A percentile compares a stretch with the other conserved stretches of the same genome.
Evolutionary conservation across 2,797 vertebrate genomes (phyloP).

Genomic region (Sparus aurata): DNA sequence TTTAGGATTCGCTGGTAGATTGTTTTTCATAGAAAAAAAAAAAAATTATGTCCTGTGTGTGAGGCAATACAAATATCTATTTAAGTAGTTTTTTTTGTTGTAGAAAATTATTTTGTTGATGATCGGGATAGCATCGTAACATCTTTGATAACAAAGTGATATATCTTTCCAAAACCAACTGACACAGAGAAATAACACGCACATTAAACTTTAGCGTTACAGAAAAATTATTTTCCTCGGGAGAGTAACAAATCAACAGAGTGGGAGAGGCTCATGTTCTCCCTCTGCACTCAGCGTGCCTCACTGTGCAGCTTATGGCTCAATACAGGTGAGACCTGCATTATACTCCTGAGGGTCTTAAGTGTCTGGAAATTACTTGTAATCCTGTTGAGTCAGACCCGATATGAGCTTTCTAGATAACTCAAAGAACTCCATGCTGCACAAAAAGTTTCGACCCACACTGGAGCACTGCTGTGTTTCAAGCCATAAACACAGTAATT

Average conservation of each 20-base stretch:
- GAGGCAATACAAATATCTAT: too few relatives aligned
- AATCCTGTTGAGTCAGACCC: slow-evolving; percentile 31
- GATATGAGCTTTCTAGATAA: slow-evolving; percentile 21
- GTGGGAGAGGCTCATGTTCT: slow-evolving; percentile 10
- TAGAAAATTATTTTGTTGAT: too few relatives aligned
- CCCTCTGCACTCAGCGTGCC: neutral
- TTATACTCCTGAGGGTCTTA: slow-evolving; percentile 9
- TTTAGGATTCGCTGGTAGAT: too few relatives aligned
- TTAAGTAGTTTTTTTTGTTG: too few relatives aligned
- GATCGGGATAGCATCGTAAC: too few relatives aligned
- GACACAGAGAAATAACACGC: slow-evolving; percentile 2
- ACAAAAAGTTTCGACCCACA: slow-evolving; percentile 5
- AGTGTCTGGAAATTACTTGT: slow-evolving; percentile 32
- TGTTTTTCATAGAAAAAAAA: too few relatives aligned
- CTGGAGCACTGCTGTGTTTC: slow-evolving; percentile 19
- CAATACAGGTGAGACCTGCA: neutral
- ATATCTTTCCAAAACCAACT: neutral
- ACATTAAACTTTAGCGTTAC: neutral
- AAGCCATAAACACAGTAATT: slow-evolving; percentile 24
- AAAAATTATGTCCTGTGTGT: too few relatives aligned
- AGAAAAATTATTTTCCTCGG: neutral
- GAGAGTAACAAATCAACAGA: slow-evolving; percentile 2
- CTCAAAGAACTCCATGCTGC: neutral
- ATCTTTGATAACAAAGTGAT: too few relatives aligned
- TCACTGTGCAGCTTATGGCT: slow-evolving; percentile 20